Percentiles rank a stretch among this genome's conserved stretches.
These are phyloP conservation scores for Embiotoca jacksoni DNA, from an alignment of 2,113 vertebrate species.

Conservation along the genomic window DNA sequence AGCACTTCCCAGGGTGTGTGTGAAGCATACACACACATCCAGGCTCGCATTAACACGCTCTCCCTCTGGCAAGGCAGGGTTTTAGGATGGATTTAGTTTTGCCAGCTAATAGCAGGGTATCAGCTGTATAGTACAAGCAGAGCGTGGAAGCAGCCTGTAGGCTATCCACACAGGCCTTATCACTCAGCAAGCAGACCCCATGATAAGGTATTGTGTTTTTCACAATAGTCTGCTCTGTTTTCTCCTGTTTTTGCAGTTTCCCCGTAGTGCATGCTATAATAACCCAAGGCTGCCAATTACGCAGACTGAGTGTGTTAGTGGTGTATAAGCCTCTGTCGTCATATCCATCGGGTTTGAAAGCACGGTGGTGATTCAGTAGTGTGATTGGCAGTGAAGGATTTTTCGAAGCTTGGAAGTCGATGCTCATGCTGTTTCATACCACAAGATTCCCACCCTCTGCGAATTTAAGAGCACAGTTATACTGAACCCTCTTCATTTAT, in stretches of 20 bases:
- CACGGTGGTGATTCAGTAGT: conserved; percentile 25
- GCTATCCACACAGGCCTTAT: conserved; percentile 72
- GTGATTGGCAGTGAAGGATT: conserved; percentile 47
- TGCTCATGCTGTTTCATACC: conserved; percentile 10
- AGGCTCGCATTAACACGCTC: conserved; percentile 14
- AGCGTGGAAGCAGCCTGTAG: conserved; percentile 59
- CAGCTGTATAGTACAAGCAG: conserved; percentile 57
- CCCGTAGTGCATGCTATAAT: conserved; percentile 47
- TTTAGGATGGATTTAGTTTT: conserved; percentile 69
- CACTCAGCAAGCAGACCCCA: conserved; percentile 67
- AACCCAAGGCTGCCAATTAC: conserved; percentile 67
- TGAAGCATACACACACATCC: conserved; percentile 26
- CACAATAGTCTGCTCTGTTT: conserved; percentile 71
- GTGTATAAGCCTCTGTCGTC: conserved; percentile 51
- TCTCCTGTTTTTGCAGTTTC: conserved; percentile 67
- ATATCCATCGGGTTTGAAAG: conserved; percentile 40
- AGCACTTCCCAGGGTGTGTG: conserved; percentile 45
- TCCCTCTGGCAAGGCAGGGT: conserved; percentile 34
- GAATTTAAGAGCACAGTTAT: conserved; percentile 25
- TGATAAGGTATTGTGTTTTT: conserved; percentile 71
- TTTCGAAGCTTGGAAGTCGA: conserved; percentile 15
- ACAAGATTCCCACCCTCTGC: conserved; percentile 5
- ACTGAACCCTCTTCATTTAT: conserved; percentile 25
- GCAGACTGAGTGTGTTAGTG: conserved; percentile 46
- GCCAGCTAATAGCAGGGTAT: conserved; percentile 70